Conservation (phyloP, 1,140 invertebrate species). For the Neuroterus valhalla region DNA sequence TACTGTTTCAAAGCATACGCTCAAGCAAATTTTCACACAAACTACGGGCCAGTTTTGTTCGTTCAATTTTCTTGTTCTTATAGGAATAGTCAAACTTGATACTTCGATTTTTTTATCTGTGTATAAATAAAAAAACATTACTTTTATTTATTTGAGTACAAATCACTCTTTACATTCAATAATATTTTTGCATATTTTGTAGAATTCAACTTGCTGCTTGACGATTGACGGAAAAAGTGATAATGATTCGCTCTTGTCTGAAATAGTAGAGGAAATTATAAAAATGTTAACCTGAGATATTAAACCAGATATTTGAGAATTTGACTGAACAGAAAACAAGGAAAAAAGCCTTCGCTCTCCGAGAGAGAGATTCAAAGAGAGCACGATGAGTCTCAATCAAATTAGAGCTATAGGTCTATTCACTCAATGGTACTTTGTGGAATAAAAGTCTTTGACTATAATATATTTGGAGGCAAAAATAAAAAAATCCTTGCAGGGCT, state of each 20-base stretch:
- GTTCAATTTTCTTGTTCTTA: no score
- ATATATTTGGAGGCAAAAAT: no score
- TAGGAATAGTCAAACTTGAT: no score
- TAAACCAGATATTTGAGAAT: not conserved
- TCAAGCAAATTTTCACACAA: no score
- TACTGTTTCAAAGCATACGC: no score
- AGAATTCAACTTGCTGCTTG: slow-evolving; percentile 64
- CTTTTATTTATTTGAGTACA: slow-evolving; percentile 33
- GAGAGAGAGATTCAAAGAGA: not conserved
- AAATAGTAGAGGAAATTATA: slow-evolving; percentile 69
- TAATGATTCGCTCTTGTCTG: slow-evolving; percentile 69
- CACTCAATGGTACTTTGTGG: no score
- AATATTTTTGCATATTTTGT: slow-evolving; percentile 52
- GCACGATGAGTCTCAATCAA: not conserved
- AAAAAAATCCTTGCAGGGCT: no score
- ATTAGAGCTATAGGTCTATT: no score
- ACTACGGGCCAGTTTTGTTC: no score
- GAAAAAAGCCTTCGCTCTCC: not conserved
- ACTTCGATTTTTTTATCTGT: no score
- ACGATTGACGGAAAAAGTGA: slow-evolving; percentile 74
- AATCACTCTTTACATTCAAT: slow-evolving; percentile 37
- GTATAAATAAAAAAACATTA: no score
- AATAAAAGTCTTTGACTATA: no score
- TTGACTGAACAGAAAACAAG: not conserved
- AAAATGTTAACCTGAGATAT: slow-evolving; percentile 52